Conservation (phyloP, 2,888 invertebrate species). For the Stramonita haemastoma region DNA sequence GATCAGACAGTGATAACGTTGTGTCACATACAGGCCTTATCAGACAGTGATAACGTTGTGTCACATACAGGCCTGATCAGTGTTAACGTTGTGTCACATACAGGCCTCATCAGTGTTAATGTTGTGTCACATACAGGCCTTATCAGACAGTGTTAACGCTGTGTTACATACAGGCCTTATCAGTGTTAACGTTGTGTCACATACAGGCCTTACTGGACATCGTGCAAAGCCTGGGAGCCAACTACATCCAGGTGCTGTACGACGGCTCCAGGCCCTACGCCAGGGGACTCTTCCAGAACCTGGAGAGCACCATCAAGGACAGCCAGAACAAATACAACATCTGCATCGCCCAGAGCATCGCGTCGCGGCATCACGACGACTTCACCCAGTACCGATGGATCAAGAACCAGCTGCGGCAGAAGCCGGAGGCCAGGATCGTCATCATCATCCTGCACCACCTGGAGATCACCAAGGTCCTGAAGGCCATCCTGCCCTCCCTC, state of each 20-base stretch:
- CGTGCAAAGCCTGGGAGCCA: slow-evolving; percentile 40
- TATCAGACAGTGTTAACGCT: too few relatives aligned
- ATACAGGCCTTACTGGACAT: slow-evolving; percentile 43
- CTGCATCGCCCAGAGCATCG: slow-evolving; percentile 37
- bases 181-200: neutral
- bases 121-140: too few relatives aligned
- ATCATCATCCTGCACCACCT: slow-evolving; percentile 20
- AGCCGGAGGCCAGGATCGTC: slow-evolving; percentile 19
- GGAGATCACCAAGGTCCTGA: slow-evolving; percentile 26
- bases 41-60: too few relatives aligned
- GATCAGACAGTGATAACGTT: too few relatives aligned
- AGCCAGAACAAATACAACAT: neutral
- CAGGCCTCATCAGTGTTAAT: too few relatives aligned
- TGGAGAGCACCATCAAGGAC: neutral
- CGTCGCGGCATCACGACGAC: neutral
- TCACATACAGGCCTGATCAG: too few relatives aligned
- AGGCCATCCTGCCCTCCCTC: slow-evolving; percentile 25
- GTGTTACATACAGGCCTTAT: too few relatives aligned
- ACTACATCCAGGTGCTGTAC: slow-evolving; percentile 48
- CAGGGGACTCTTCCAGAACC: neutral
- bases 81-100: too few relatives aligned
- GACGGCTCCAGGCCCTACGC: slow-evolving; percentile 38
- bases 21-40: too few relatives aligned
- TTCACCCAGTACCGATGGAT: slow-evolving; percentile 16
- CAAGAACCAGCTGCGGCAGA: slow-evolving; percentile 21